Percentiles rank a stretch among this genome's conserved stretches.
phyloP scores from a whole-genome alignment of 2,113 vertebrate species.

The Notarius quadriscutis region DNA sequence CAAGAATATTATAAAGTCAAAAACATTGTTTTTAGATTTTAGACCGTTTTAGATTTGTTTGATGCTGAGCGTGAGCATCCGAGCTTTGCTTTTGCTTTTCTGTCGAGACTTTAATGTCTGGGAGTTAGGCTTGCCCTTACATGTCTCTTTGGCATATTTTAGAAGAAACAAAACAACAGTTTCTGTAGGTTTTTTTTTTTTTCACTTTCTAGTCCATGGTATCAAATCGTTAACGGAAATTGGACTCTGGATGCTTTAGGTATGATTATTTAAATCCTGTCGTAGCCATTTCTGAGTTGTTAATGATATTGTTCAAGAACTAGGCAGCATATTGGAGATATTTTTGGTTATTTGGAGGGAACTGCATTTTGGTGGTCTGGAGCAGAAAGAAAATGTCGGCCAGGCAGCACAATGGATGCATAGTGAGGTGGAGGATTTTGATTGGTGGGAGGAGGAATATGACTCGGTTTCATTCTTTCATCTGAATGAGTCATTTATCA shows the following conservation, averaged over 20 bases:
- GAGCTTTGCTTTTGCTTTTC: conserved; percentile 16
- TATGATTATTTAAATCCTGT: conserved; percentile 49
- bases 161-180: conserved; percentile 36
- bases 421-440: conserved; percentile 75
- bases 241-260: conserved; percentile 65
- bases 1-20: neutral
- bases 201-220: conserved; percentile 15
- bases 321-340: neutral
- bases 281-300: neutral
- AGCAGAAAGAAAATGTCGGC: conserved; percentile 73
- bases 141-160: conserved; percentile 48
- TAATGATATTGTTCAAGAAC: neutral
- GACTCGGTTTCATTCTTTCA: conserved; percentile 71
- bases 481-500: conserved; percentile 68
- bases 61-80: conserved; percentile 55
- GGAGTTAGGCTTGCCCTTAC: conserved; percentile 52
- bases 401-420: conserved; percentile 57
- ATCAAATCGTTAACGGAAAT: conserved; percentile 31
- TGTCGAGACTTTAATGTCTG: conserved; percentile 3
- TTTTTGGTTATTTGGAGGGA: neutral
- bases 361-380: conserved; percentile 46
- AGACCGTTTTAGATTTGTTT: neutral
- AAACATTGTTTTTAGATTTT: neutral
- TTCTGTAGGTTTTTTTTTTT: conserved; percentile 18
- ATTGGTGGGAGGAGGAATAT: conserved; percentile 74